These are phyloP conservation scores for Ambastaia sidthimunki DNA, from an alignment of 2,797 vertebrate species.

Conservation along the genomic window DNA sequence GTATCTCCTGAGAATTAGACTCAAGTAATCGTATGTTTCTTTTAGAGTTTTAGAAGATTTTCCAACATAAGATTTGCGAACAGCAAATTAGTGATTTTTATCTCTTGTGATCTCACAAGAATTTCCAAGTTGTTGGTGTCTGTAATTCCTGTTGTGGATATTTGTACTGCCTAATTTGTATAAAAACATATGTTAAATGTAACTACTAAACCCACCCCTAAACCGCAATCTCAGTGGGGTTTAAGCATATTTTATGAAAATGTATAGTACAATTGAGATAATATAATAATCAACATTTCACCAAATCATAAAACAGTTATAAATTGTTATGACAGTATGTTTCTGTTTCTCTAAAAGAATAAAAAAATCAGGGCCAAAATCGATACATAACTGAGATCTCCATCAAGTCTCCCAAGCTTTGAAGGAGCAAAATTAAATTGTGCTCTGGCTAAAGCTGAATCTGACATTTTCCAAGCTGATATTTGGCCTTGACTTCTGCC, in stretches of 20 bases:
- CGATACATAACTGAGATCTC: neutral
- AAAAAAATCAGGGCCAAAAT: neutral
- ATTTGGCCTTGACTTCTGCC: neutral
- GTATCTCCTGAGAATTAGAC: too few species aligned
- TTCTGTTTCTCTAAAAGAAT: neutral
- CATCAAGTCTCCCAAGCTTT: neutral
- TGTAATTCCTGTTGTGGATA: neutral
- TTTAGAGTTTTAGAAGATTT: neutral
- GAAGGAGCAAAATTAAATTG: neutral
- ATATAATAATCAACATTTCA: neutral
- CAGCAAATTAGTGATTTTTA: neutral
- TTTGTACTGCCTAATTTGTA: neutral
- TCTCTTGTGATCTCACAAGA: neutral
- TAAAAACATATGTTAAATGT: neutral
- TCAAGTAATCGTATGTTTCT: neutral
- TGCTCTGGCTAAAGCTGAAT: neutral
- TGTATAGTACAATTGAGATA: too few species aligned
- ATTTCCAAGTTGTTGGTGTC: neutral
- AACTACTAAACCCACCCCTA: neutral
- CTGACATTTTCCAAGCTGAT: slow-evolving; percentile 3
- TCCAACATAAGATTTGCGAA: neutral
- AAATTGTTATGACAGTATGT: neutral
- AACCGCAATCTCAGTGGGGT: neutral
- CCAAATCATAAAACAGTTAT: neutral
- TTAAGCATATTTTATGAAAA: too few species aligned